Base-by-base conservation (phyloP, 2,888 invertebrate genomes). In the Lamellibrachia columna region DNA sequence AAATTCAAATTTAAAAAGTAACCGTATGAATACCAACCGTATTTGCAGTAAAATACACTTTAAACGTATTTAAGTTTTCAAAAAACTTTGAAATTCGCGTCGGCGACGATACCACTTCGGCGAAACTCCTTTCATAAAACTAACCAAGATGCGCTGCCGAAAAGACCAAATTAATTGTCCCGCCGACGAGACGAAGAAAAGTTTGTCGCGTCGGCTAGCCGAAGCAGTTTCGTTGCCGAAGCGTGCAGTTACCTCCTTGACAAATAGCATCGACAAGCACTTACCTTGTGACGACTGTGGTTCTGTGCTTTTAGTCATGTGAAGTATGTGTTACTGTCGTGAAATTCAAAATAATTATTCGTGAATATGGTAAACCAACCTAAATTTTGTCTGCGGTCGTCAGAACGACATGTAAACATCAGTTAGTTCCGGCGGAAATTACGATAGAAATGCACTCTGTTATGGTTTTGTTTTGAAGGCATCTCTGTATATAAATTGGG, bases 261-360 rank as follows among this genome's bases (percentile, higher is more conserved):
- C n/a, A 22, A 75, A 75, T n/a, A 75, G 1, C 75, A 75, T 6
- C 22, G 75, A n/a, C 15, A 75, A 22, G 15, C 22, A 75, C 75
- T 22, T 75, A 75, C 75, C 75, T 75, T 75, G 75, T n/a, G 75
- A 75, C 75, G 75, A 75, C 75, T 75, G 75, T 75, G 75, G 15
- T 75, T 75, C 75, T 75, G 75, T 75, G 75, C 75, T 75, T 75
- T 75, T 75, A 75, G 75, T 75, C 75, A 75, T 75, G 75, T 75
- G 75, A 75, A 75, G 75, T 75, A n/a, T 75, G 0, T 75, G 75
- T 75, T 75, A 75, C 75, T 75, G 75, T 22, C 75, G 22, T 75
- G 15, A 22, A 75, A 75, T 22, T 75, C 22, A n/a, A 75, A 75
- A 75, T 75, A 75, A 15, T 75, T 22, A 22, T 75, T 75, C 22